Evolutionary conservation across 2,113 vertebrate species (phyloP).

Genomic region (Lycocorax pyrrhopterus): DNA sequence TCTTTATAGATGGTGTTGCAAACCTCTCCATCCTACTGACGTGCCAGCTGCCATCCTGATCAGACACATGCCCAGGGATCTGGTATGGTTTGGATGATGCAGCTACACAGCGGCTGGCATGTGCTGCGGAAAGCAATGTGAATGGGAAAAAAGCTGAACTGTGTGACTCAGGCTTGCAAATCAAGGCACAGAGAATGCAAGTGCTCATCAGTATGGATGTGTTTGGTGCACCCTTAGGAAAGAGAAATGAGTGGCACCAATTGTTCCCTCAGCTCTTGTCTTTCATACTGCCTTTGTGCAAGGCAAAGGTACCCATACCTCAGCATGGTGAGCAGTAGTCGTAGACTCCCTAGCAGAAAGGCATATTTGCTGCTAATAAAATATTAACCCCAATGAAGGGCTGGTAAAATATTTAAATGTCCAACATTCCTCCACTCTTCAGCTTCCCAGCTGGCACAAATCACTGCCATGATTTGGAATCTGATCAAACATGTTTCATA

Average conservation of each 20-base stretch:
- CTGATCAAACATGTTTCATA: constrained; percentile 24
- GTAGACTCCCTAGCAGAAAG: neutral
- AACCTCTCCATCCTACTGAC: neutral
- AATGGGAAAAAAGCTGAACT: neutral
- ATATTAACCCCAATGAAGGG: neutral
- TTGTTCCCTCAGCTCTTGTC: neutral
- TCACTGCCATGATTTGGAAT: constrained; percentile 2
- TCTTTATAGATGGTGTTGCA: neutral
- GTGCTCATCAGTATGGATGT: fast-evolving
- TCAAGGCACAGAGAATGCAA: neutral
- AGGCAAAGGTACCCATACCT: neutral
- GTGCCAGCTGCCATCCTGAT: neutral
- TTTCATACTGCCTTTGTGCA: neutral
- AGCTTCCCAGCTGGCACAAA: constrained; percentile 33
- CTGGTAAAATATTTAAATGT: constrained; percentile 48
- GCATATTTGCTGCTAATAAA: neutral
- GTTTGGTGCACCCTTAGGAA: neutral
- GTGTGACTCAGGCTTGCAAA: neutral
- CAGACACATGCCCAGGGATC: neutral
- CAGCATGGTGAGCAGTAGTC: neutral
- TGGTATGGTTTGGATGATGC: neutral
- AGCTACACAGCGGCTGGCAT: neutral
- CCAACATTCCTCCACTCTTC: constrained; percentile 1
- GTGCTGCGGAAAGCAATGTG: neutral
- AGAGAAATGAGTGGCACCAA: neutral